These are phyloP conservation scores for Bryconaethiops microstoma DNA, from an alignment of 2,797 vertebrate genomes.

Conservation along the genomic window DNA sequence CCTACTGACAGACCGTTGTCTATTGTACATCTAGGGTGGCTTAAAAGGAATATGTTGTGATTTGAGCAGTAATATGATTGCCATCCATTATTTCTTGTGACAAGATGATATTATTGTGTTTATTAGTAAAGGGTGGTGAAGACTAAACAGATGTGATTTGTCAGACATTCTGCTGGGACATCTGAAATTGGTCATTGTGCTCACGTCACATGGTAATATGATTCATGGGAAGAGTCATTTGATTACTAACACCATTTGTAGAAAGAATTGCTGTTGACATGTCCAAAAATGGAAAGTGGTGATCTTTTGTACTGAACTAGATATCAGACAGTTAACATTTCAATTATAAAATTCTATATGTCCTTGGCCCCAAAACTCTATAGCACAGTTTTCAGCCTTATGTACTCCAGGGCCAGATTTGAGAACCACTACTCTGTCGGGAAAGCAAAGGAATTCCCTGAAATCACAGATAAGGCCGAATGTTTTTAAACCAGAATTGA, in stretches of 20 bases:
- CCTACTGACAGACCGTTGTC: too few relatives aligned
- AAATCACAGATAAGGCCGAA: background rate
- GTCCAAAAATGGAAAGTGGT: background rate
- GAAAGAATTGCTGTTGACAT: background rate
- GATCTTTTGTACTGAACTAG: background rate
- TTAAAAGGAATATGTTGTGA: background rate
- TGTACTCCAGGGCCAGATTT: too few relatives aligned
- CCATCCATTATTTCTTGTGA: background rate
- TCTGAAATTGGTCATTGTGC: background rate
- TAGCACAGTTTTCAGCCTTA: too few relatives aligned
- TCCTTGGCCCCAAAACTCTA: background rate
- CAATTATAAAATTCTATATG: background rate
- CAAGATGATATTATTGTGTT: background rate
- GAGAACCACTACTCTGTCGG: too few relatives aligned
- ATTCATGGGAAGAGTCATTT: slow-evolving; percentile 22
- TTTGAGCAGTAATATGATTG: background rate
- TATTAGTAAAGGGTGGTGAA: background rate
- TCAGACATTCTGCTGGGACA: background rate
- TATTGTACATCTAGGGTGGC: too few relatives aligned
- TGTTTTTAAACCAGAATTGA: background rate
- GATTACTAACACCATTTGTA: slow-evolving; percentile 4
- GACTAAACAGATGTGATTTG: slow-evolving; percentile 1
- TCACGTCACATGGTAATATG: slow-evolving; percentile 7
- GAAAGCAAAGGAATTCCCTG: background rate
- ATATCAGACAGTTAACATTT: background rate